phyloP scores from a whole-genome alignment of 2,797 vertebrate species.

The Chlorospingus flavigularis region DNA sequence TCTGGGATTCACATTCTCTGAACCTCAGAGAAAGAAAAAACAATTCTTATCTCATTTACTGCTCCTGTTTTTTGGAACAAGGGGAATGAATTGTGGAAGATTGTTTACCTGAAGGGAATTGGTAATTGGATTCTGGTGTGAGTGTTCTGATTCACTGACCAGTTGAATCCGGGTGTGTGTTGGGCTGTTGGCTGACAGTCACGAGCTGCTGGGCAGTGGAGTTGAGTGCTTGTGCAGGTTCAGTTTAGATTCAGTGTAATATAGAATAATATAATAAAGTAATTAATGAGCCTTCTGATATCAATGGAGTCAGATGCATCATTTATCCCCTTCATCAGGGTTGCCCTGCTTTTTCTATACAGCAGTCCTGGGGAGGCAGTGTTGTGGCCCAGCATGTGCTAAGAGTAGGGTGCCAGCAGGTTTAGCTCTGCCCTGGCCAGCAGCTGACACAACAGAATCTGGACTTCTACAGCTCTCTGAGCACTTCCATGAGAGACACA shows the following conservation, averaged over 20 bases:
- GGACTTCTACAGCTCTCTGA: background rate
- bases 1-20: background rate
- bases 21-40: background rate
- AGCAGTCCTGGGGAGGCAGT: background rate
- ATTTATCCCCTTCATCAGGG: background rate
- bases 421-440: background rate
- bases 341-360: background rate
- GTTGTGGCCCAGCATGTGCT: background rate
- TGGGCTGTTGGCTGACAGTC: background rate
- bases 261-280: background rate
- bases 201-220: too few species aligned
- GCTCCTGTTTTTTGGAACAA: background rate
- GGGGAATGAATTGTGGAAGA: background rate
- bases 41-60: background rate
- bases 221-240: too few species aligned
- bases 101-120: background rate
- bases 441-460: background rate
- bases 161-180: background rate
- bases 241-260: too few species aligned
- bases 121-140: background rate
- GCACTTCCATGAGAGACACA: accelerated
- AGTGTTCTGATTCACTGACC: background rate
- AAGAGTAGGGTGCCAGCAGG: background rate
- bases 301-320: too few species aligned
- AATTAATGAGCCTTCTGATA: background rate